Evolutionary conservation across 2,888 invertebrate species (phyloP), one percentile per base, ranked within the genome.

Genomic region (Cheilosia impressa): DNA sequence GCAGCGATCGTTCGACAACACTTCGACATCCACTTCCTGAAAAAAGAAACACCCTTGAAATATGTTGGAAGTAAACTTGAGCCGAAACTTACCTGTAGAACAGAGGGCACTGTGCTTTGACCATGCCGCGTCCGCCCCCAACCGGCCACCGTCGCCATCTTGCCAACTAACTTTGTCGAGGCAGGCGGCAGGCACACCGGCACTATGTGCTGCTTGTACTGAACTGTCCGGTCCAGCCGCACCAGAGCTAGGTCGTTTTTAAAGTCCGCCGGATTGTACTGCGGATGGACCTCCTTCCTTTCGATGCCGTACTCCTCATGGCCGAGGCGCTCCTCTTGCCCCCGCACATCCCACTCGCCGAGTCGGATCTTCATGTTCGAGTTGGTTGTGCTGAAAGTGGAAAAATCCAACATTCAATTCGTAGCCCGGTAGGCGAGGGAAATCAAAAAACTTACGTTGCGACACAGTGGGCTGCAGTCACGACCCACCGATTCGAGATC

Each of bases 41-140:
- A 89, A 77, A 89, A 77, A 24, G 5, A 10, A 15, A 27, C 27
- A 15, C 15, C 4, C 9, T 0, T 10, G 15, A 15, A 13, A 69
- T 13, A 13, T 69, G 9, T 22, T 22, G 1, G 13, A 19, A 17
- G 4, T 6, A 6, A 5, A 1, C 4, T 2, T 1, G 0, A 4
- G 13, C 3, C 0, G 0, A 31, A n/a, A 52, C 22, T 88, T 89
- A 94, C 94, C 93, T 95, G 96, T 82, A 98, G 93, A 9, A 97
- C 95, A 0, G 97, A 96, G 1, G 98, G 98, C 7, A 97, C 97
- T 0, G 97, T 96, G 88, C 95, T 96, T 92, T 96, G 96, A 41
- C 98, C 98, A 89, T 98, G 97, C 57, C 97, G 93, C 1, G 97
- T 98, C 27, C 98, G 93, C 0, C 98, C 98, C 98, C 98, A 98